phyloP scores from a whole-genome alignment of 2,113 vertebrate genomes.

The Aepyceros melampus region DNA sequence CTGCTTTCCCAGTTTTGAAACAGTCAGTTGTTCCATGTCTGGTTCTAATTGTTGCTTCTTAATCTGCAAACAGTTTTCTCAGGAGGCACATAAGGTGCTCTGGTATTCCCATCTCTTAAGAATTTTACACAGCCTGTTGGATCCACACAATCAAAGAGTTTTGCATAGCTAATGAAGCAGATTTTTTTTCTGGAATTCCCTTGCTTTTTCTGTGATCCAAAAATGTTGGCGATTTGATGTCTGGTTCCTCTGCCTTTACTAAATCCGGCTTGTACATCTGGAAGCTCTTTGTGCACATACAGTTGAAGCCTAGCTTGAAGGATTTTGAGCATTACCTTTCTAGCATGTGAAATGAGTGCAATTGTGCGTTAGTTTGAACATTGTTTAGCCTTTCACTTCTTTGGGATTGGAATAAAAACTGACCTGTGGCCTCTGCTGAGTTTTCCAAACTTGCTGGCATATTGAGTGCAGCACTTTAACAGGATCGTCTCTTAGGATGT shows the following conservation, averaged over 20 bases:
- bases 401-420: background rate
- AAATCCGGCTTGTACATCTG: background rate
- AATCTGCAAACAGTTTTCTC: background rate
- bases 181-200: background rate
- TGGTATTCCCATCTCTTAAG: background rate
- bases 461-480: background rate
- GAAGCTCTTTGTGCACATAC: background rate
- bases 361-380: background rate
- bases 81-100: background rate
- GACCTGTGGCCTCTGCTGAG: background rate
- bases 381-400: background rate
- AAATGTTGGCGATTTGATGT: background rate
- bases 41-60: background rate
- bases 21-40: background rate
- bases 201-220: background rate
- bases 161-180: background rate
- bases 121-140: background rate
- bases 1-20: background rate
- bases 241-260: background rate
- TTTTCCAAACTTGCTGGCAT: background rate
- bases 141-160: background rate
- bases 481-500: background rate
- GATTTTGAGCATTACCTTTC: background rate
- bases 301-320: background rate
- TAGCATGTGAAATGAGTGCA: background rate